phyloP scores from a whole-genome alignment of 2,888 invertebrate species.

The Habrosyne pyritoides region DNA sequence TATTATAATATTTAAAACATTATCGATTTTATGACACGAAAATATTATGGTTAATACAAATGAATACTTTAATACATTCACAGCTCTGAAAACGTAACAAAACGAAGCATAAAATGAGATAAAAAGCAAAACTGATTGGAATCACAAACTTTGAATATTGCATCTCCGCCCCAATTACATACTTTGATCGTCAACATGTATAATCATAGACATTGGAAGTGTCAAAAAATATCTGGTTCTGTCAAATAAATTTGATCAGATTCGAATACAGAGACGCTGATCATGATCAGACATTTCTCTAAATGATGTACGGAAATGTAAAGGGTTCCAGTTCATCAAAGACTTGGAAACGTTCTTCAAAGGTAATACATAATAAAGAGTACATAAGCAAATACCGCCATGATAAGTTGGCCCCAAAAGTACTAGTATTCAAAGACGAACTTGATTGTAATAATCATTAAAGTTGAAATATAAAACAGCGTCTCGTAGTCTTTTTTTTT shows the following conservation, averaged over 20 bases:
- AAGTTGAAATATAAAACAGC: neutral
- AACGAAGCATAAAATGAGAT: neutral
- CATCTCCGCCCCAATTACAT: neutral
- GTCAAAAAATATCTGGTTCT: neutral
- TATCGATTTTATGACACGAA: slow-evolving; percentile 9
- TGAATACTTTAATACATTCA: slow-evolving; percentile 9
- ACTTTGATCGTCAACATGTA: neutral
- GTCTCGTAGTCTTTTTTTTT: neutral
- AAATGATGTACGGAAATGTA: neutral
- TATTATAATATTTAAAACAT: slow-evolving; percentile 29
- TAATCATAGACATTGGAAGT: neutral
- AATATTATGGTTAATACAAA: neutral
- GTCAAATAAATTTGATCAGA: neutral
- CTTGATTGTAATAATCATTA: neutral
- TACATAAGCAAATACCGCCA: neutral
- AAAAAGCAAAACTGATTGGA: neutral
- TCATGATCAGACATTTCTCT: neutral
- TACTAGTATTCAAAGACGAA: neutral
- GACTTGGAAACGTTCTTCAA: neutral
- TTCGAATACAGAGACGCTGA: neutral
- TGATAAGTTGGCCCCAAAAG: neutral
- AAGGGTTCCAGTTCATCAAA: neutral
- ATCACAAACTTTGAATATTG: neutral
- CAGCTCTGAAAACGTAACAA: slow-evolving; percentile 5
- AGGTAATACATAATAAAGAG: neutral